Conservation (phyloP, 1,140 invertebrate species). For the Drosophila virilis region DNA sequence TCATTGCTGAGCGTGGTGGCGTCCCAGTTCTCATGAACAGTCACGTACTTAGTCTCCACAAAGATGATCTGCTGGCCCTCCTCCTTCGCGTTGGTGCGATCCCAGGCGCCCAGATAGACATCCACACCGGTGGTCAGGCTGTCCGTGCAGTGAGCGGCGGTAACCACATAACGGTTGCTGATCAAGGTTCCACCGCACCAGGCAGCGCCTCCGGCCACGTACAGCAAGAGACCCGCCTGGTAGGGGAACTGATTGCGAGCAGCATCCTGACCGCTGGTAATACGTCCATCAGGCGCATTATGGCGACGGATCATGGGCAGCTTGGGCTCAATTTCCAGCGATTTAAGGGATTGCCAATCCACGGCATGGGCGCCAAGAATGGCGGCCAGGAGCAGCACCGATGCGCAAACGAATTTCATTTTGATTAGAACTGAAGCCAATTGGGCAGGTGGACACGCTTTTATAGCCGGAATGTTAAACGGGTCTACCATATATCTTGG, state of each 20-base stretch:
- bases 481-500: slow-evolving; percentile 32
- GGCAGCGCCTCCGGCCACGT: slow-evolving; percentile 60
- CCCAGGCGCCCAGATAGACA: slow-evolving; percentile 67
- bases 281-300: slow-evolving; percentile 50
- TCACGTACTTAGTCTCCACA: slow-evolving; percentile 56
- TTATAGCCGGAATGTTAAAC: slow-evolving; percentile 22
- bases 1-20: slow-evolving; percentile 49
- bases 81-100: slow-evolving; percentile 60
- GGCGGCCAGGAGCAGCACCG: slow-evolving; percentile 19
- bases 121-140: slow-evolving; percentile 75
- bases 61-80: slow-evolving; percentile 61
- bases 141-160: slow-evolving; percentile 87
- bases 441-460: slow-evolving; percentile 18
- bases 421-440: slow-evolving; percentile 27
- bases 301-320: slow-evolving; percentile 17
- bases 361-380: slow-evolving; percentile 32
- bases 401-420: slow-evolving; percentile 39
- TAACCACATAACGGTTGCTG: slow-evolving; percentile 85
- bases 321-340: slow-evolving; percentile 31
- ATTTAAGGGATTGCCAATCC: slow-evolving; percentile 34
- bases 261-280: slow-evolving; percentile 67
- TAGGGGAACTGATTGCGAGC: slow-evolving; percentile 85
- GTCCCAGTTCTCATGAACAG: slow-evolving; percentile 51
- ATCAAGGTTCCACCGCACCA: slow-evolving; percentile 87
- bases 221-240: slow-evolving; percentile 84